Base-by-base conservation (phyloP, 2,113 vertebrate species). In the Polypterus bichir region DNA sequence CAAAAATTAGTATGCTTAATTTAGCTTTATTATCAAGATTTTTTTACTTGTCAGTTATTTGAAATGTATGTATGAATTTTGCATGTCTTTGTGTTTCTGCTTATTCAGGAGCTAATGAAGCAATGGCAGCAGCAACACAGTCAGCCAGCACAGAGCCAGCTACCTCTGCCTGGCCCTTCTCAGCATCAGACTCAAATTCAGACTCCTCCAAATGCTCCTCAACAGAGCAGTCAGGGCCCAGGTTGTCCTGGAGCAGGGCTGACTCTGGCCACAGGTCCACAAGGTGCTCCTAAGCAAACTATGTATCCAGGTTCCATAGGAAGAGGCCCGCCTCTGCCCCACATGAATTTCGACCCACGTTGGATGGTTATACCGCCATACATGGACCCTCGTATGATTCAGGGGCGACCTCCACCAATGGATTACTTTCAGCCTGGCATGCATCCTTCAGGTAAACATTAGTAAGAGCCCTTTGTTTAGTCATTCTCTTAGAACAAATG, bases 331-430 rank as follows among this genome's bases (percentile, higher is more conserved):
- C 91, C 87, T 46, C 78, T 93, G 74, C 78, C 79, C 1, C 84
- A 88, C 1, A 87, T 95, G 79, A 93, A 88, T 75, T 94, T 92
- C 62, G 92, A 96, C 67, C 92, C 92, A 11, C 92, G 92, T n/a
- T 96, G 92, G 92, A 88, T 96, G 86, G 93, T 96, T 89, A 92
- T 96, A 58, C 78, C 80, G 70, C 80, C 92, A 51, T 94, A 91
- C 60, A 92, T 94, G 84, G 92, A 94, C 66, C 92, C 92, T 3
- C 86, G 92, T 54, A 85, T 96, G 66, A 92, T 96, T 64, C 92
- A 94, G 69, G 88, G 91, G 44, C 87, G 92, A 3, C 91, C 91
- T 3, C 80, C 90, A 9, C 85, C 89, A 46, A 84, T 93, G 79
- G 91, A 95, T 65, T 95, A 91, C 76, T 92, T 91, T 66, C 71